phyloP scores from a whole-genome alignment of 2,888 invertebrate species.

The Seira sanloemensis region DNA sequence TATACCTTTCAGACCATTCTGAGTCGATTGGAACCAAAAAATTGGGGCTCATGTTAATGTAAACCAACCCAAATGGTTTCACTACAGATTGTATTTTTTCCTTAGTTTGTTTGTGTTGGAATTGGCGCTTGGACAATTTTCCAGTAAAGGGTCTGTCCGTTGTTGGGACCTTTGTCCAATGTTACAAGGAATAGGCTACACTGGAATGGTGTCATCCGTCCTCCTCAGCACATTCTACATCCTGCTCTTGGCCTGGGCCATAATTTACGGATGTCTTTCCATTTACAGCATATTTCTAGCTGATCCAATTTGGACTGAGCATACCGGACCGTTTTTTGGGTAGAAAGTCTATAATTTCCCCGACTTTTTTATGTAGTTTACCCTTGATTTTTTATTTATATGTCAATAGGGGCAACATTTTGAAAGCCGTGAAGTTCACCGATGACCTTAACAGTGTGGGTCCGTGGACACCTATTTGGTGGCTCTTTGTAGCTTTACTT shows the following conservation, averaged over 20 bases:
- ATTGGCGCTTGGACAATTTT: constrained; percentile 38
- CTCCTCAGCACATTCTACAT: constrained; percentile 51
- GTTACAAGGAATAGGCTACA: constrained; percentile 27
- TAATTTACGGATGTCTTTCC: constrained; percentile 28
- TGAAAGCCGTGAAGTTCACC: background rate
- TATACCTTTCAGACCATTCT: no score
- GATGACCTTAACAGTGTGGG: background rate
- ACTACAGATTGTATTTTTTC: background rate
- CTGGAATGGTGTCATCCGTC: constrained; percentile 25
- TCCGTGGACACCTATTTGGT: background rate
- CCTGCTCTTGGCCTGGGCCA: constrained; percentile 38
- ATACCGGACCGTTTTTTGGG: constrained; percentile 26
- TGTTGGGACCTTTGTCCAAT: constrained; percentile 44
- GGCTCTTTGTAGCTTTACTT: constrained; percentile 32
- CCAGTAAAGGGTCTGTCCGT: constrained; percentile 46
- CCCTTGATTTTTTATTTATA: background rate
- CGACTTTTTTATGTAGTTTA: background rate
- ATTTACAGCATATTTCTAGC: background rate
- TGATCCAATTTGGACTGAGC: background rate
- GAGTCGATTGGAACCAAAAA: no score
- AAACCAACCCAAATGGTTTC: no score
- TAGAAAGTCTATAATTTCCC: background rate
- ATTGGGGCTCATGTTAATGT: no score
- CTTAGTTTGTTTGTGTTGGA: constrained; percentile 34
- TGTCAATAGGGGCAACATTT: background rate